Evolutionary conservation across 2,888 invertebrate genomes (phyloP), one percentile per base, ranked within the genome.

Genomic region (Metalampra italica): DNA sequence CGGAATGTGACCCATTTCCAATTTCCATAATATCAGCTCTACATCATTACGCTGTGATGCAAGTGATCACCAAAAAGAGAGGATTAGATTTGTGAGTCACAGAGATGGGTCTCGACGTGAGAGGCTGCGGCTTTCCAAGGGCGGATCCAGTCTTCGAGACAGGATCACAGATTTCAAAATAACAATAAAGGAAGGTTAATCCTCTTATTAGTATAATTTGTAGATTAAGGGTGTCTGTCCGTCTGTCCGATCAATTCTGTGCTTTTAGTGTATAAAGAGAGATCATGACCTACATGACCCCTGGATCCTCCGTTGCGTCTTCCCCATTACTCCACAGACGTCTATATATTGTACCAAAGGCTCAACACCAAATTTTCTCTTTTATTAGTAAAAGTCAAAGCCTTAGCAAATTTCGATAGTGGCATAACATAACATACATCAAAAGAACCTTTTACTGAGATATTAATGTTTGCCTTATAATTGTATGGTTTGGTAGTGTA

Each of bases 21-120:
- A 77, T 77, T 76, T 79, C 71, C 77, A 82, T 82, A 82, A 82
- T 78, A 75, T 78, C 73, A 64, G 58, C 67, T 73, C 73, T 71
- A 75, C 74, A 76, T 79, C 77, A 78, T 78, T 76, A 75, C 57
- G 52, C 46, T 50, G 52, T 47, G 56, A 68, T 55, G n/a, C 46
- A 61, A 60, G 57, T 47, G 7, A 22, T 22, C 5, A 5, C 3
- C 22, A 57, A 11, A 4, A 46, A 48, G 58, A 48, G 58, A 29
- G 15, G 32, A 22, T 22, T 22, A 2, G 22, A 22, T 22, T 22
- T 22, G 2, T 22, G 2, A 22, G 22, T 22, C 5, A 3, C 22
- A 22, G 22, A 22, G 5, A n/a, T n/a, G n/a, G n/a, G n/a, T n/a
- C n/a, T n/a, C n/a, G n/a, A n/a, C n/a, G n/a, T n/a, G n/a, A n/a